Evolutionary conservation across 2,888 invertebrate genomes (phyloP).

Genomic region (Lasioglossum villosulum): DNA sequence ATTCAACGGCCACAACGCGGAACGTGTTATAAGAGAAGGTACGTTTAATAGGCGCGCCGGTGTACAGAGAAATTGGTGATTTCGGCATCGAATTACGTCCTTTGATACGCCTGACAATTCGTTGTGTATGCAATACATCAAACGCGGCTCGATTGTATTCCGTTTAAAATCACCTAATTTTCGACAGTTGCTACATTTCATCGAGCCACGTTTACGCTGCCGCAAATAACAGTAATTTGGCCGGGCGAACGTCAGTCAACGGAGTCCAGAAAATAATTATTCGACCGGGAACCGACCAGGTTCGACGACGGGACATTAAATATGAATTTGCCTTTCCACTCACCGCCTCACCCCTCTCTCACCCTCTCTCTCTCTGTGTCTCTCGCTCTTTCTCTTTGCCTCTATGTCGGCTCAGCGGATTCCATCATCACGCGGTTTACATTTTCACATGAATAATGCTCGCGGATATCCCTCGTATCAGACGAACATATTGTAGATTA

Average conservation of each 20-base stretch:
- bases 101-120: slow-evolving; percentile 54
- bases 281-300: slow-evolving; percentile 26
- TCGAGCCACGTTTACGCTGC: slow-evolving; percentile 25
- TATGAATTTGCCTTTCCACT: slow-evolving; percentile 48
- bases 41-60: slow-evolving; percentile 33
- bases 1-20: neutral
- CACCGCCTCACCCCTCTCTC: no score
- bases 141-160: slow-evolving; percentile 38
- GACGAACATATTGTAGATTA: neutral
- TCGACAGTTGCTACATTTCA: slow-evolving; percentile 55
- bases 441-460: slow-evolving; percentile 32
- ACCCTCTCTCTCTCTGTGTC: neutral
- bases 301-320: slow-evolving; percentile 55
- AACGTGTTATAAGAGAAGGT: neutral
- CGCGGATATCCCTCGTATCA: slow-evolving; percentile 11
- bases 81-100: slow-evolving; percentile 49
- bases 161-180: slow-evolving; percentile 63
- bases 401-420: slow-evolving; percentile 18
- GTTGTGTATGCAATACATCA: slow-evolving; percentile 48
- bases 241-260: slow-evolving; percentile 51
- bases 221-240: slow-evolving; percentile 61
- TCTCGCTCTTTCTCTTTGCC: neutral
- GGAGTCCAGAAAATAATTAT: slow-evolving; percentile 63
- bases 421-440: slow-evolving; percentile 46
- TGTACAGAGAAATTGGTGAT: slow-evolving; percentile 38